phyloP scores from a whole-genome alignment of 2,888 invertebrate species.

The Agriopis marginaria region DNA sequence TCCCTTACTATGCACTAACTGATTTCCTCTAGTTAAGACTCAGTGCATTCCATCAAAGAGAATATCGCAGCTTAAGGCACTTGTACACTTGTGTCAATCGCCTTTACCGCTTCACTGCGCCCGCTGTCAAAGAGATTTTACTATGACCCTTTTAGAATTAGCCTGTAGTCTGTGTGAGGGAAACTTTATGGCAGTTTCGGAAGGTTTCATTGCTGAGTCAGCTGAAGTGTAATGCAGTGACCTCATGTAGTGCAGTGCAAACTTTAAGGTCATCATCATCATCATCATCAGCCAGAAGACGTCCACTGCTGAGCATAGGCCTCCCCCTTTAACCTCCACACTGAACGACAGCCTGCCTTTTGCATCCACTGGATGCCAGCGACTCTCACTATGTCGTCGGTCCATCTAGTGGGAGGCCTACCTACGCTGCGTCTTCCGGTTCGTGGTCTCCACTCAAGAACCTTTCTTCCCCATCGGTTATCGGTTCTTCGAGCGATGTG shows the following conservation, averaged over 20 bases:
- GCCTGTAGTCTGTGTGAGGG: neutral
- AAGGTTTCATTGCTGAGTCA: neutral
- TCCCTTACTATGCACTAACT: neutral
- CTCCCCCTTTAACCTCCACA: too few species aligned
- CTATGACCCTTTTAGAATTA: conserved; percentile 15
- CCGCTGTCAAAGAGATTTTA: conserved; percentile 14
- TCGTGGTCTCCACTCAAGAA: too few species aligned
- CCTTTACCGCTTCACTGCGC: conserved; percentile 1
- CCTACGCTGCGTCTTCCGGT: too few species aligned
- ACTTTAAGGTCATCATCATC: too few species aligned
- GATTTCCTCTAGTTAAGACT: neutral
- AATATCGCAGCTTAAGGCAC: neutral
- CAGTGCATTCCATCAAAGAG: conserved; percentile 1
- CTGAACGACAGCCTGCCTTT: too few species aligned
- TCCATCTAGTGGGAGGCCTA: too few species aligned
- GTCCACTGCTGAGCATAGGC: too few species aligned
- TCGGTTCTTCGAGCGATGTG: too few species aligned
- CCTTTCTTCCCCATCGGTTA: too few species aligned
- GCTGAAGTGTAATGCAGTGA: neutral
- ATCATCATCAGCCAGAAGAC: too few species aligned
- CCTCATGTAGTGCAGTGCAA: neutral
- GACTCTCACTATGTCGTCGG: too few species aligned
- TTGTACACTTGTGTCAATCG: conserved; percentile 3
- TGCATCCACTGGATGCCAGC: too few species aligned
- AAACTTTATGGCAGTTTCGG: neutral